A percentile compares a stretch with the other conserved stretches of the same genome.
phyloP scores from a whole-genome alignment of 35 echinoderm and acorn worm genomes.

The Holothuria glaberrima region DNA sequence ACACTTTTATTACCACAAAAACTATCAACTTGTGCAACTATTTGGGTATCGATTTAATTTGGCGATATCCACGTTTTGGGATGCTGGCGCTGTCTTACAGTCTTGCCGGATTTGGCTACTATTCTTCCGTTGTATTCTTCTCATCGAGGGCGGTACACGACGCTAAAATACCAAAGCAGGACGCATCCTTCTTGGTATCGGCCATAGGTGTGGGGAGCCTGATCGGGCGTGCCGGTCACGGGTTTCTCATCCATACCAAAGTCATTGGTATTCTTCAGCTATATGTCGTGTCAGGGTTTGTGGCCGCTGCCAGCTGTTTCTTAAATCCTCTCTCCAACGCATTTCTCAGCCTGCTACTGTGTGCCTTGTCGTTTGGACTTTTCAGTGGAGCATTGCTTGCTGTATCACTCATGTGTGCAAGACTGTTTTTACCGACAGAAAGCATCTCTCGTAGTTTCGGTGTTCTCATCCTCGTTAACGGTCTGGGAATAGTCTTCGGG shows the following conservation, averaged over 20 bases:
- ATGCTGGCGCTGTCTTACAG: background rate
- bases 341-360: background rate
- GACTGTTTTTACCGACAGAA: constrained; percentile 12
- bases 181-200: constrained; percentile 65
- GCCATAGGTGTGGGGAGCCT: constrained; percentile 61
- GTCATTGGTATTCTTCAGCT: constrained; percentile 34
- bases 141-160: constrained; percentile 45
- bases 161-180: constrained; percentile 18
- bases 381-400: constrained; percentile 56
- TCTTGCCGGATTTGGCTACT: constrained; percentile 55
- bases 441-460: constrained; percentile 48
- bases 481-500: constrained; percentile 59
- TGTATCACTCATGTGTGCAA: constrained; percentile 13
- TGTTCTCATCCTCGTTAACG: constrained; percentile 25
- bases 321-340: constrained; percentile 53
- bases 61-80: constrained; percentile 6
- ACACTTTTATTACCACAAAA: background rate
- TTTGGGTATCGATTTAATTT: constrained; percentile 40
- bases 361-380: constrained; percentile 56
- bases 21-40: background rate
- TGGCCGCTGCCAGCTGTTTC: constrained; percentile 7
- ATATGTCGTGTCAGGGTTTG: constrained; percentile 10
- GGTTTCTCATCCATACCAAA: constrained; percentile 41
- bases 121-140: constrained; percentile 33
- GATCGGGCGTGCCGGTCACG: constrained; percentile 38